These are phyloP conservation scores for Chiloscyllium punctatum DNA, from an alignment of 2,797 vertebrate genomes.

Conservation along the genomic window DNA sequence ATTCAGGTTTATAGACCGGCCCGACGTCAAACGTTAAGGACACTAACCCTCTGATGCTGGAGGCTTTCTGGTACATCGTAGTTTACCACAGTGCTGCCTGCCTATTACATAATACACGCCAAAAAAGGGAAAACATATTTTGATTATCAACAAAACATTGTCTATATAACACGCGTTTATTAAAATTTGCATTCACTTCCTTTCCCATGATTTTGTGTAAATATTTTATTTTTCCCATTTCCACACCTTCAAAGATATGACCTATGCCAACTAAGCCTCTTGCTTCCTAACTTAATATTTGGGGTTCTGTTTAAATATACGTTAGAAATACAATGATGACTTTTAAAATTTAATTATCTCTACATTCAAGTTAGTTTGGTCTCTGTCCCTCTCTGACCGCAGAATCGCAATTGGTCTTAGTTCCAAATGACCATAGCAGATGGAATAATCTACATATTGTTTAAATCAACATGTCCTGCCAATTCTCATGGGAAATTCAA, in stretches of 20 bases:
- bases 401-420: neutral
- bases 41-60: neutral
- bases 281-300: neutral
- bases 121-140: neutral
- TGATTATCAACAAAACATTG: neutral
- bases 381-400: neutral
- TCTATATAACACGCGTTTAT: neutral
- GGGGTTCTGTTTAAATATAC: neutral
- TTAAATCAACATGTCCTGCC: conserved; percentile 11
- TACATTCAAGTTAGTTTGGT: neutral
- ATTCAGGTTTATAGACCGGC: neutral
- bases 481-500: neutral
- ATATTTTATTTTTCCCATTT: neutral
- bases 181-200: neutral
- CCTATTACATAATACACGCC: too few species aligned
- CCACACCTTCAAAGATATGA: neutral
- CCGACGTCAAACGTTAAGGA: neutral
- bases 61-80: neutral
- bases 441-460: conserved; percentile 32
- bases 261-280: neutral
- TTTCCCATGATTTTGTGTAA: neutral
- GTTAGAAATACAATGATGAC: neutral
- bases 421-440: neutral
- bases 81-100: neutral
- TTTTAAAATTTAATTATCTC: neutral